Conservation (phyloP, 2,888 invertebrate species). For the Halictus ligatus region DNA sequence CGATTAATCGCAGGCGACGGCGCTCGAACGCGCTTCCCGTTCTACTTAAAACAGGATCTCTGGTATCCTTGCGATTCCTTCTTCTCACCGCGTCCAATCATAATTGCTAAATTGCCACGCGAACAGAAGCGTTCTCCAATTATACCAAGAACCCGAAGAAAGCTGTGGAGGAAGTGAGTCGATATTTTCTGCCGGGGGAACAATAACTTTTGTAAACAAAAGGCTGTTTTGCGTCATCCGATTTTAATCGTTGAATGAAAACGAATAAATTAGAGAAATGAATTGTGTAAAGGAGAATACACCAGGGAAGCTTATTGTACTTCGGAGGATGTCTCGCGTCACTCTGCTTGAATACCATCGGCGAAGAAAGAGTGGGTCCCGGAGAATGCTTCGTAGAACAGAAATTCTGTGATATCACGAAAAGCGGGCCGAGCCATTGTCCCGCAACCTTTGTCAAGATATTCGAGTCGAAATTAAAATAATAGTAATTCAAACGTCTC, state of each 20-base stretch:
- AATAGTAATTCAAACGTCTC: too few species aligned
- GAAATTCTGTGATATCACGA: background rate
- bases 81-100: constrained; percentile 12
- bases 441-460: background rate
- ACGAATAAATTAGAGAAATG: background rate
- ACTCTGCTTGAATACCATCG: background rate
- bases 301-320: background rate
- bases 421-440: background rate
- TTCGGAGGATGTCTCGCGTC: background rate
- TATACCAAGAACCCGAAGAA: background rate
- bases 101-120: constrained; percentile 12
- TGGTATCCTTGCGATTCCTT: background rate
- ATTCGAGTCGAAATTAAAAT: background rate
- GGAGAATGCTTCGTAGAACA: background rate
- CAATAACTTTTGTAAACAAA: background rate
- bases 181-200: background rate
- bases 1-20: background rate
- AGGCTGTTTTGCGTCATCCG: background rate
- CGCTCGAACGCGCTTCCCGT: background rate
- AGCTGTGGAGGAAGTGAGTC: constrained; percentile 4
- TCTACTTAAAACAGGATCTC: constrained; percentile 21
- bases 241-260: background rate
- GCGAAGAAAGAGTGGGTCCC: background rate
- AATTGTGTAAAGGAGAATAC: background rate
- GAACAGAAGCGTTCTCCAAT: constrained; percentile 7